Conservation (phyloP, 1,140 invertebrate genomes). For the Pinna nobilis region DNA sequence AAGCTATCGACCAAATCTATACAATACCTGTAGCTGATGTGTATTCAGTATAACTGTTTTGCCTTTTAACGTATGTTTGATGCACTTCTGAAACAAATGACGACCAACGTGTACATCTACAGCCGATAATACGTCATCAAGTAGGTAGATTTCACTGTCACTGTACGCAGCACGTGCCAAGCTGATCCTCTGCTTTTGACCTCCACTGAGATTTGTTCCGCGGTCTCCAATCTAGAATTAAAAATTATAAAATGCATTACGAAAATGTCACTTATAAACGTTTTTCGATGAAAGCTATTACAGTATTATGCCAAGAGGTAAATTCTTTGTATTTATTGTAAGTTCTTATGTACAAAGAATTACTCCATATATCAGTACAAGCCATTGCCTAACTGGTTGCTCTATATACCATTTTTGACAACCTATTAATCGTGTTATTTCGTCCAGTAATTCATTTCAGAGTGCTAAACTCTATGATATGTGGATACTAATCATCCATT, state of each 20-base stretch:
- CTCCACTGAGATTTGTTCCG: constrained; percentile 95
- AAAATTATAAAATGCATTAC: neutral
- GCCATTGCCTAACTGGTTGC: neutral
- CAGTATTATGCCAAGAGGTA: neutral
- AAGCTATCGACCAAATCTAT: neutral
- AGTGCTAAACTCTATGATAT: no score
- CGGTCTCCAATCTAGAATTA: constrained; percentile 81
- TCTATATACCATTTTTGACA: neutral
- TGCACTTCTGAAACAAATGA: constrained; percentile 66
- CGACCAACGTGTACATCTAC: constrained; percentile 75
- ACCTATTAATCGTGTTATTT: no score
- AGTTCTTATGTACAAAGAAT: neutral
- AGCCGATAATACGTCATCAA: constrained; percentile 77
- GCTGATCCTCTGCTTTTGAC: constrained; percentile 96
- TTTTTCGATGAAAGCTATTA: no score
- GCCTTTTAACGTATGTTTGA: constrained; percentile 75
- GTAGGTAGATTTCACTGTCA: constrained; percentile 74
- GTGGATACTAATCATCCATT: no score
- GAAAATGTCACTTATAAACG: neutral
- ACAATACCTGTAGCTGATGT: constrained; percentile 77
- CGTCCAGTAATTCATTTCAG: no score
- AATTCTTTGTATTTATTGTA: neutral
- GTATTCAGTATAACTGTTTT: constrained; percentile 83
- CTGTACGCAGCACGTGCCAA: constrained; percentile 93
- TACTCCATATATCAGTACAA: neutral